These are phyloP conservation scores for Phocides pigmalion DNA, from an alignment of 1,140 invertebrate genomes.

Conservation along the genomic window DNA sequence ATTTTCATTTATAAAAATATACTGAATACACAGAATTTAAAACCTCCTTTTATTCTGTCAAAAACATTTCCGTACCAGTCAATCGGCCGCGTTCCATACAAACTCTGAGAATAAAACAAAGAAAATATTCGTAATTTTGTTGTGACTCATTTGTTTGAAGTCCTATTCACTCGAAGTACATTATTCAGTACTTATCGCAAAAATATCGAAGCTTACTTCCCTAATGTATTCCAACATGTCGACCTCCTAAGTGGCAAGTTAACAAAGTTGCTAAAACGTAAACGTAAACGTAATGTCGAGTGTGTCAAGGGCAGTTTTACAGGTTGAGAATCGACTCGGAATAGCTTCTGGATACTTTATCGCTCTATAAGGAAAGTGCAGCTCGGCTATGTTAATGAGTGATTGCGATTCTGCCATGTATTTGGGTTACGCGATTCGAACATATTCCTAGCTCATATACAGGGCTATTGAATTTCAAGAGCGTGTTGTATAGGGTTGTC, in stretches of 20 bases:
- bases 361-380: not conserved
- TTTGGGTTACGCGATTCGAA: not conserved
- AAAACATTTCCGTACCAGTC: no score
- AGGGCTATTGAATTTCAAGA: not conserved
- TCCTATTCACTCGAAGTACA: not conserved
- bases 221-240: not conserved
- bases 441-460: not conserved
- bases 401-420: not conserved
- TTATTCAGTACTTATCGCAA: no score
- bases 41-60: no score
- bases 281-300: constrained; percentile 3
- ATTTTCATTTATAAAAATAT: no score
- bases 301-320: not conserved
- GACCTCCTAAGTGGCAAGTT: constrained; percentile 8
- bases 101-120: no score
- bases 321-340: not conserved
- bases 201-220: not conserved
- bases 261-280: not conserved
- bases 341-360: not conserved
- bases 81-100: no score
- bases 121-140: no score
- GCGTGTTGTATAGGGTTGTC: not conserved
- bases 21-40: no score
- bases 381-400: constrained; percentile 2
- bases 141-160: no score